Evolutionary conservation across 2,113 vertebrate species (phyloP).

Genomic region (Dendrocopos noguchii): DNA sequence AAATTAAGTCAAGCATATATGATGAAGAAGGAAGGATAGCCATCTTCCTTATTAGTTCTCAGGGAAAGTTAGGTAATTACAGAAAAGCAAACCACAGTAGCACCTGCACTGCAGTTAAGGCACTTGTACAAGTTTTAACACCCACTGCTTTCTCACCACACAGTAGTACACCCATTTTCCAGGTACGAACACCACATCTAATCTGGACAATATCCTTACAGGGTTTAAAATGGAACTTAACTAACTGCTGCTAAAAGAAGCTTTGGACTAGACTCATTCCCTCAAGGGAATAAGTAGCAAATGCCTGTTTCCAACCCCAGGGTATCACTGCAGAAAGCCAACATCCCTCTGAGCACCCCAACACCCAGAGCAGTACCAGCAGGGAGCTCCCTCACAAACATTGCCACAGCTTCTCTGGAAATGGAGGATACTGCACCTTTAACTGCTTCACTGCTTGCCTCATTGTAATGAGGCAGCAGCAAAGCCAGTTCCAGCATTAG

Average conservation of each 20-base stretch:
- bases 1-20: neutral
- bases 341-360: accelerated
- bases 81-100: neutral
- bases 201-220: neutral
- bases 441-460: neutral
- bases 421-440: neutral
- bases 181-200: neutral
- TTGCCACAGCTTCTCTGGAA: accelerated
- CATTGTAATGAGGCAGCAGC: neutral
- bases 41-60: neutral
- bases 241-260: neutral
- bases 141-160: neutral
- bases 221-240: neutral
- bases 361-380: neutral
- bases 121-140: neutral
- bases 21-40: neutral
- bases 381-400: neutral
- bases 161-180: neutral
- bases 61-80: neutral
- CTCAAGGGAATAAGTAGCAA: neutral
- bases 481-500: neutral
- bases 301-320: neutral
- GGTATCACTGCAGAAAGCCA: neutral
- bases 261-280: neutral
- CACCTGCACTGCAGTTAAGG: neutral